Conservation (phyloP, 2,113 vertebrate species). For the Porphyrio hochstetteri region DNA sequence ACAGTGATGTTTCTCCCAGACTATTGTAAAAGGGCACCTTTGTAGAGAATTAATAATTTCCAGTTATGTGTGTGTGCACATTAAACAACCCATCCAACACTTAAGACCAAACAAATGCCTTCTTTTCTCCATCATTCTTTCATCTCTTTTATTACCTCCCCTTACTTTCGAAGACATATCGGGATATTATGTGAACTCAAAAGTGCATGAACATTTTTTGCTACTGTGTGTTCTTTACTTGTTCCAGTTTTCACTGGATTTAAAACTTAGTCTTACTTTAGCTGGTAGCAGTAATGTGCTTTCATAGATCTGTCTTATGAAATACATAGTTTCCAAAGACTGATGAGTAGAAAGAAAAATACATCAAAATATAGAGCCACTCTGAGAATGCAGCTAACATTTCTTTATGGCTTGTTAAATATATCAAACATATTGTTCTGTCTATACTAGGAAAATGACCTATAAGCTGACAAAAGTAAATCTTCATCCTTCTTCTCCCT, state of each 20-base stretch:
- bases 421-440: neutral
- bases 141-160: neutral
- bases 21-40: neutral
- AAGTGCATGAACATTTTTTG: neutral
- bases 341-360: neutral
- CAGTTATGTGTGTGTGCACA: neutral
- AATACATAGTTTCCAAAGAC: neutral
- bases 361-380: neutral
- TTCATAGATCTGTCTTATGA: neutral
- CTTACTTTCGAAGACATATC: neutral
- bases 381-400: neutral
- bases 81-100: neutral
- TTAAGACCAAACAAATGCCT: neutral
- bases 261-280: neutral
- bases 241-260: neutral
- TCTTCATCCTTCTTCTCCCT: neutral
- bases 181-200: neutral
- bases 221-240: neutral
- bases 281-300: neutral
- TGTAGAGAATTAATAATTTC: neutral
- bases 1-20: neutral
- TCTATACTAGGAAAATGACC: neutral
- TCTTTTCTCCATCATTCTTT: neutral
- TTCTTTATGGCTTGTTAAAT: neutral
- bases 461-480: neutral